These are phyloP conservation scores for Dasyprocta punctata DNA, from an alignment of 2,113 vertebrate species.

Conservation along the genomic window DNA sequence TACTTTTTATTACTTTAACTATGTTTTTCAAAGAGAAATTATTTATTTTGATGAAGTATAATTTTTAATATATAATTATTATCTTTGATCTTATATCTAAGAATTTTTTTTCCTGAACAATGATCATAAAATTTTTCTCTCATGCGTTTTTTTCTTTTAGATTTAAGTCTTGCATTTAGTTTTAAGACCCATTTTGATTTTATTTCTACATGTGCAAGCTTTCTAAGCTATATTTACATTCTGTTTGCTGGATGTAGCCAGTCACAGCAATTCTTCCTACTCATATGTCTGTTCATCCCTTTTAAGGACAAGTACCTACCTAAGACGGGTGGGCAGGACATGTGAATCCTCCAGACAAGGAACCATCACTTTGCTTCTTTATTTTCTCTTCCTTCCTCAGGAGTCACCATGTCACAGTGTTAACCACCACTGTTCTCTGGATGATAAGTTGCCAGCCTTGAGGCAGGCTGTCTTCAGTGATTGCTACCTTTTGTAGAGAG, in stretches of 20 bases:
- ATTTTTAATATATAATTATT: not conserved
- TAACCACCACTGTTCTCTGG: not conserved
- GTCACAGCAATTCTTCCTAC: not conserved
- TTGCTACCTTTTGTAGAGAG: not conserved
- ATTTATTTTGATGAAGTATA: not conserved
- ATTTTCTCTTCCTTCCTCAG: too few relatives aligned
- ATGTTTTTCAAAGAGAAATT: not conserved
- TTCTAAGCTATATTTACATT: not conserved
- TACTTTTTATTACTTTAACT: not conserved
- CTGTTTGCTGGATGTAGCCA: too few relatives aligned
- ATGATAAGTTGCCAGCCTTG: not conserved
- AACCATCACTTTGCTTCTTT: not conserved
- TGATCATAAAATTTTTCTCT: not conserved
- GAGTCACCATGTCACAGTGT: not conserved
- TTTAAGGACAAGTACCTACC: too few relatives aligned
- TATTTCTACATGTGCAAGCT: not conserved
- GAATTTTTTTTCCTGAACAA: not conserved
- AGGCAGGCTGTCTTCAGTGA: not conserved
- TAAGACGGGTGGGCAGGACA: too few relatives aligned
- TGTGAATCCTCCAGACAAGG: too few relatives aligned
- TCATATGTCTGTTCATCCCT: too few relatives aligned
- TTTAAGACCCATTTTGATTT: not conserved
- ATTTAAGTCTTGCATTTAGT: not conserved
- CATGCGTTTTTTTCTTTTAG: not conserved
- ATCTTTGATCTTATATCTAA: not conserved